Conservation (phyloP, 1,140 invertebrate species). For the Drosophila jambulina region DNA sequence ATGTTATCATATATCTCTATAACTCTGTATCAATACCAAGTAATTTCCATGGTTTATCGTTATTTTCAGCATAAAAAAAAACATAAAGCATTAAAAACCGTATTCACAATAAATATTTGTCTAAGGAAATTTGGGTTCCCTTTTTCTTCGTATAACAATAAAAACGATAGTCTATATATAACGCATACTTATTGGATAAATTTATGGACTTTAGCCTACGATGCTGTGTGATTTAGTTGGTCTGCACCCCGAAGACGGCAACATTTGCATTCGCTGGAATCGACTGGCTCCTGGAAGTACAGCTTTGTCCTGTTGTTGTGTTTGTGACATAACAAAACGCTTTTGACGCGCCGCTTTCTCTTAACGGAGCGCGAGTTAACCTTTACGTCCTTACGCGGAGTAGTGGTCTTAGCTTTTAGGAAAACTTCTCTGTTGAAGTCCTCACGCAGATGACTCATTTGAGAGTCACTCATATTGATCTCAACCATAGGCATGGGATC, state of each 20-base stretch:
- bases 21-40: not conserved
- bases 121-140: too few species aligned
- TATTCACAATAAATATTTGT: not conserved
- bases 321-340: conserved; percentile 18
- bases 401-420: not conserved
- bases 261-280: conserved; percentile 22
- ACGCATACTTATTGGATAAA: too few species aligned
- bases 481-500: conserved; percentile 63
- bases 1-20: not conserved
- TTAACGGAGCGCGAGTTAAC: not conserved
- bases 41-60: not conserved
- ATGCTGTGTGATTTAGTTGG: conserved; percentile 1
- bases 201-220: not conserved
- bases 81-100: too few species aligned
- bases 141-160: too few species aligned
- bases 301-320: conserved; percentile 10
- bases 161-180: not conserved
- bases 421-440: conserved; percentile 30
- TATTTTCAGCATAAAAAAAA: too few species aligned
- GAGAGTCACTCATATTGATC: conserved; percentile 59
- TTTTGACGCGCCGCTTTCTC: not conserved
- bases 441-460: conserved; percentile 53
- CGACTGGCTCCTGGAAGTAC: not conserved
- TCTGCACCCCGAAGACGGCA: conserved; percentile 40
- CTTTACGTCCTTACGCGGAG: not conserved